phyloP scores from a whole-genome alignment of 2,113 vertebrate species.

The Stigmatopora argus region DNA sequence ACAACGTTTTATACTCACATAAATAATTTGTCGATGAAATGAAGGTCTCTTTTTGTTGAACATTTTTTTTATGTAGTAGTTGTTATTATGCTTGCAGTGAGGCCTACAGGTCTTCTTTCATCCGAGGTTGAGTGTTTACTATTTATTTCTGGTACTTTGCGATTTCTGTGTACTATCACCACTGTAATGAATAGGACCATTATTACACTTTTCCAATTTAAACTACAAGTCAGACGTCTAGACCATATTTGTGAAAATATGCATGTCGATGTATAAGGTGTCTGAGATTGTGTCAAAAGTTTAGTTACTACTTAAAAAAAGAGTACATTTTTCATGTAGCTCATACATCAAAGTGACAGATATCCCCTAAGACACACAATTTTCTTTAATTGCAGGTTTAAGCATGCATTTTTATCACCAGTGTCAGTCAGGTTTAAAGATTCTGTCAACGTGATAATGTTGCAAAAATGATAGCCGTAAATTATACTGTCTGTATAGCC shows the following conservation, averaged over 20 bases:
- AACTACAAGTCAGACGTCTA: not conserved
- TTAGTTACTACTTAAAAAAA: not conserved
- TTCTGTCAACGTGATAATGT: not conserved
- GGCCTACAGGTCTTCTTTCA: not conserved
- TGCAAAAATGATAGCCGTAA: conserved; percentile 1
- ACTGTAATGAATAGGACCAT: not conserved
- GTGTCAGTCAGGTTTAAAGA: not conserved
- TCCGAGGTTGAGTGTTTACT: not conserved
- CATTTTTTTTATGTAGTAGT: not conserved
- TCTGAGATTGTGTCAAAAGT: not conserved
- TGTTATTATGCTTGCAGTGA: not conserved
- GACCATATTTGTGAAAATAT: not conserved
- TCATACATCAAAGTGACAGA: not conserved
- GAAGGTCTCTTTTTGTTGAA: not conserved
- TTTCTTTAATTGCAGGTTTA: not conserved
- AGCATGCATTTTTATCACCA: not conserved
- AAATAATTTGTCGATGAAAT: not conserved
- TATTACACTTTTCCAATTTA: not conserved
- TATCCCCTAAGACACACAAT: not conserved
- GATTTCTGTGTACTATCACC: conserved; percentile 1
- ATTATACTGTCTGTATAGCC: not conserved
- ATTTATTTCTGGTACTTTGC: not conserved
- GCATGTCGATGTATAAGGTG: not conserved
- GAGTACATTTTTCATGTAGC: not conserved
- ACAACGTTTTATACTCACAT: not conserved